Conservation (phyloP, 2,797 vertebrate genomes). For the Mastacembelus armatus region DNA sequence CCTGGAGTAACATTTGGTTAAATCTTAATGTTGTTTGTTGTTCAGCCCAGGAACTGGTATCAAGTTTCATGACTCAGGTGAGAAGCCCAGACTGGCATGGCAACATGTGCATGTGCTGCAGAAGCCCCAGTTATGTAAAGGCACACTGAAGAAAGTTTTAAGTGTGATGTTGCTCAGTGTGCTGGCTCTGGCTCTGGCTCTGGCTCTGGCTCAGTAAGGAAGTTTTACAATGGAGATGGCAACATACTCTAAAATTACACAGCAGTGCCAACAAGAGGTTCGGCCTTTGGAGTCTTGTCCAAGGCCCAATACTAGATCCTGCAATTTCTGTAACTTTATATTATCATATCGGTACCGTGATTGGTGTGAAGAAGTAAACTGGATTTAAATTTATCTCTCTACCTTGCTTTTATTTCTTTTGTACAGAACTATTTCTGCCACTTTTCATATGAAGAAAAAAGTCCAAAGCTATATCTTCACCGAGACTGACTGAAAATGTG, state of each 20-base stretch:
- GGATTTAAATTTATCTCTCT: neutral
- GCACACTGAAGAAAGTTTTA: slow-evolving; percentile 5
- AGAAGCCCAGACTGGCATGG: slow-evolving; percentile 26
- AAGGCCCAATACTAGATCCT: too few species aligned
- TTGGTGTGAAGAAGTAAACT: neutral
- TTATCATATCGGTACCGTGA: too few species aligned
- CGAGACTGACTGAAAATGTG: neutral
- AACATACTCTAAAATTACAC: slow-evolving; percentile 23
- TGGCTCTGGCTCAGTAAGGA: slow-evolving; percentile 16
- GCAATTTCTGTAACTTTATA: too few species aligned
- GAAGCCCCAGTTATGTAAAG: slow-evolving; percentile 41
- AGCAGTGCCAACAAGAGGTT: slow-evolving; percentile 8
- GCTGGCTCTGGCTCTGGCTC: slow-evolving; percentile 19
- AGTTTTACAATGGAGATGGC: slow-evolving; percentile 7
- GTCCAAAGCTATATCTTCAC: too few species aligned
- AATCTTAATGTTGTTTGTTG: slow-evolving; percentile 7
- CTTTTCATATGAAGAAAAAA: neutral
- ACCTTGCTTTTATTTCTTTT: too few species aligned
- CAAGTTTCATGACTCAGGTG: slow-evolving; percentile 14
- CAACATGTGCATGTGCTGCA: slow-evolving; percentile 12
- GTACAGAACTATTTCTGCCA: too few species aligned
- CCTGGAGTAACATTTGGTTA: neutral
- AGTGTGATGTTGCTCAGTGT: slow-evolving; percentile 15
- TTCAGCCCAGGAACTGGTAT: neutral
- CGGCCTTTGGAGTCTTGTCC: slow-evolving; percentile 12